Evolutionary conservation across 1,140 invertebrate species (phyloP), one percentile per base, ranked within the genome.

Genomic region (Triops longicaudatus): DNA sequence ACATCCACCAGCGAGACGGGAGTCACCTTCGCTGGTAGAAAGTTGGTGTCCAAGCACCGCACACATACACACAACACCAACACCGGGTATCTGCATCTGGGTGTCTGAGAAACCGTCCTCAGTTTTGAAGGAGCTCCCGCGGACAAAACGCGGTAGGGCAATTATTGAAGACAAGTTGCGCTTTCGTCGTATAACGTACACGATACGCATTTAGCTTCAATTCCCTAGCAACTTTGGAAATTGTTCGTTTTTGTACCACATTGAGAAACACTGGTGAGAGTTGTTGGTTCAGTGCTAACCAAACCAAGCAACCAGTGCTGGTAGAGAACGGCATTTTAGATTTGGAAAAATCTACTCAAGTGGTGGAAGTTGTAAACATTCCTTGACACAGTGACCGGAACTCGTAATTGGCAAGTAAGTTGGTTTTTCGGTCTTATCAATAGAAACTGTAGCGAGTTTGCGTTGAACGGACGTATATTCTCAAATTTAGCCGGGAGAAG

Each of bases 351-450:
- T 37, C 31, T 37, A 37, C 31, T 2, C 7, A 37, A 37, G 31
- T 37, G 31, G 2, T 37, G 31, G 31, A 37, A 37, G 31, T 7
- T 37, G 31, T n/a, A 44, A 44, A 22, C 10, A 17, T 22, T 63
- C 50, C 6, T 22, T 63, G 14, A 63, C 31, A 2, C 31, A 63
- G 50, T 63, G 50, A 63, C 50, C 14, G 50, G 50, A 63, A 63
- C 50, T 63, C 50, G 50, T 63, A 63, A 63, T 63, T 63, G 50
- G 50, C 50, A 63, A 63, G 50, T 63, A 63, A 63, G 50, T 63
- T 22, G 22, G 14, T n/a, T 6, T 17, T 63, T 63, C 14, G 17
- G 17, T n/a, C 14, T 14, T 63, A 12, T 5, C 17, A n/a, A 63
- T 63, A 9, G 17, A n/a, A n/a, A 9, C 50, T n/a, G 5, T 22